Evolutionary conservation across 2,797 vertebrate species (phyloP), one percentile per base, ranked within the genome.

Genomic region (Pitangus sulphuratus): DNA sequence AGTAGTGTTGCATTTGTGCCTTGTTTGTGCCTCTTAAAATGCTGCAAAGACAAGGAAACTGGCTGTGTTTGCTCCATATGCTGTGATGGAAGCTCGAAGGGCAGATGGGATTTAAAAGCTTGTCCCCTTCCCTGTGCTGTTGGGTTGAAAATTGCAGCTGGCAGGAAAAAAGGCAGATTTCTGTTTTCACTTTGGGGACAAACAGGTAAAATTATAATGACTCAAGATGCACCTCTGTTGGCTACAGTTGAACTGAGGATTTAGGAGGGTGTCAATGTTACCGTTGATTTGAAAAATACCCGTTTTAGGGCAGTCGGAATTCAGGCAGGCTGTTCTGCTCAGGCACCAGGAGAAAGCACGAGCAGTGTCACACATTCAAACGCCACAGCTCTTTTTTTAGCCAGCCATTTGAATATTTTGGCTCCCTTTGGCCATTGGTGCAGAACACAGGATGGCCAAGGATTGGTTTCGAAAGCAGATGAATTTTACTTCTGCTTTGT

Each of bases 401-500:
- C 25, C 31, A 85, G 11, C 15, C 1, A 87, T 95, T 96, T 96
- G 92, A 96, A 89, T 96, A 88, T 81, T 71, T 89, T 30, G 78
- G 54, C 72, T 91, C 74, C 15, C 31, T 85, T 40, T 87, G 92
- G 72, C 82, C 72, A 42, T 50, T 81, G 94, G 89, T 0, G 42
- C 47, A 42, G 90, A 83, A 24, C 25, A 15, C 26, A 18, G 82
- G 84, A 91, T 91, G 93, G 79, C 42, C 47, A 75, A 77, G 91
- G 87, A 72, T 71, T 60, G 94, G 84, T 93, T 90, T 94, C 72
- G 47, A 74, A 72, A 87, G 82, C 61, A 58, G 26, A 42, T 0
- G 25, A 56, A 84, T 64, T 66, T 83, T 70, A 96, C 93, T 96
- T 96, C 92, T 96, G 87, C 95, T 96, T 96, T 88, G 84, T 74